phyloP scores from a whole-genome alignment of 2,797 vertebrate genomes.

The Enteromius thamalakanensis region DNA sequence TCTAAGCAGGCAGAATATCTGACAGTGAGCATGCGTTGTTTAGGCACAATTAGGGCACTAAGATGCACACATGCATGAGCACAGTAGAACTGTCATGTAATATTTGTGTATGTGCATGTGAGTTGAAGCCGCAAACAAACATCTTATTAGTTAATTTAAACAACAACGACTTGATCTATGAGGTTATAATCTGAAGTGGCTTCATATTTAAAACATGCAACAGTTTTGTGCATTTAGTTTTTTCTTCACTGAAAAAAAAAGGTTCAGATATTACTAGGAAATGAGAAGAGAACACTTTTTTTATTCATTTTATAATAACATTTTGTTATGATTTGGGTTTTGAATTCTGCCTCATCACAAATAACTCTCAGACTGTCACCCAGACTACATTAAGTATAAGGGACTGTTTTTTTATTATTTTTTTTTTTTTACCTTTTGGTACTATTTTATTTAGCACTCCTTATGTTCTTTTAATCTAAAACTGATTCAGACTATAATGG shows the following conservation, averaged over 20 bases:
- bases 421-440: too few relatives aligned
- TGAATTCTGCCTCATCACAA: too few relatives aligned
- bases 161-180: neutral
- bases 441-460: neutral
- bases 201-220: conserved; percentile 1
- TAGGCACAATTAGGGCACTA: conserved; percentile 37
- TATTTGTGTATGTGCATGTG: neutral
- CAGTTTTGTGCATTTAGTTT: neutral
- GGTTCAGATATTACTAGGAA: too few relatives aligned
- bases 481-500: neutral
- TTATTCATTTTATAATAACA: too few relatives aligned
- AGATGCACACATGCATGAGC: neutral
- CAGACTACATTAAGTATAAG: too few relatives aligned
- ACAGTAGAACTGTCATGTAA: neutral
- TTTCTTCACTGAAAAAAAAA: neutral
- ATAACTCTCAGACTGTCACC: too few relatives aligned
- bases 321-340: too few relatives aligned
- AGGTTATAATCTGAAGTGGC: neutral
- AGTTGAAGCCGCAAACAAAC: neutral
- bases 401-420: too few relatives aligned
- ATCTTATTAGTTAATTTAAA: neutral
- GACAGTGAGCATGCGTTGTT: conserved; percentile 20
- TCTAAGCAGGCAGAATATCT: neutral
- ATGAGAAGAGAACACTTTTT: too few relatives aligned
- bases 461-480: neutral